Base-by-base conservation (phyloP, 2,113 vertebrate species). In the Entosphenus tridentatus region DNA sequence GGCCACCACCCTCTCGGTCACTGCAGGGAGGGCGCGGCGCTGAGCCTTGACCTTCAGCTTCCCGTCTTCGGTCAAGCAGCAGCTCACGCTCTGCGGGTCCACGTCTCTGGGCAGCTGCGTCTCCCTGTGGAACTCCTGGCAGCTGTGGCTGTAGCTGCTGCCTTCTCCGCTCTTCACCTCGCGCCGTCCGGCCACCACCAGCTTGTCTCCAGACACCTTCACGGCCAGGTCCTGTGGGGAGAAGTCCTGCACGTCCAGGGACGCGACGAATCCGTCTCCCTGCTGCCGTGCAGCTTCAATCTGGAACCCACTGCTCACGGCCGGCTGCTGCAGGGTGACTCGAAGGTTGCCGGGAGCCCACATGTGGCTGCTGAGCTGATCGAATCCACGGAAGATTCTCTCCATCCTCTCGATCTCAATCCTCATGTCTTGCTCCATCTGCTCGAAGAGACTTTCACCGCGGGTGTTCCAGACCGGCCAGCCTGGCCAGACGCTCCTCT, bases 1-100 rank as follows among this genome's bases (percentile, higher is more conserved):
- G 10, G 62, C n/a, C 62, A 65, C 62, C n/a, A 65, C 10, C 62
- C 62, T n/a, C 21, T 65, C 62, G 10, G 10, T 2, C n/a, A 10
- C 8, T 65, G 62, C 62, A 65, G 62, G n/a, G n/a, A 21, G 21
- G 21, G 10, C 62, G 11, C 10, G 9, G 62, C 62, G 62, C 21
- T n/a, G 62, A 65, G 10, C 62, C 62, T 65, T 21, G 62, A 65
- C 21, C 62, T 21, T 65, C 62, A 65, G 21, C 62, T 10, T 65
- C 10, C 62, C 62, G 21, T 65, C 62, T 9, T n/a, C 8, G 8
- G 10, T 65, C n/a, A 65, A 65, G 62, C 62, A 65, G 62, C 62
- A 65, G 62, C n/a, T 65, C 62, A 65, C 62, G n/a, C 21, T 65
- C 62, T 65, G 62, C n/a, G 62, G 62, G 62, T 65, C 10, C 62